Base-by-base conservation (phyloP, 37 sponge, comb jelly and placozoan species). In the Cliona cf. orientalis region DNA sequence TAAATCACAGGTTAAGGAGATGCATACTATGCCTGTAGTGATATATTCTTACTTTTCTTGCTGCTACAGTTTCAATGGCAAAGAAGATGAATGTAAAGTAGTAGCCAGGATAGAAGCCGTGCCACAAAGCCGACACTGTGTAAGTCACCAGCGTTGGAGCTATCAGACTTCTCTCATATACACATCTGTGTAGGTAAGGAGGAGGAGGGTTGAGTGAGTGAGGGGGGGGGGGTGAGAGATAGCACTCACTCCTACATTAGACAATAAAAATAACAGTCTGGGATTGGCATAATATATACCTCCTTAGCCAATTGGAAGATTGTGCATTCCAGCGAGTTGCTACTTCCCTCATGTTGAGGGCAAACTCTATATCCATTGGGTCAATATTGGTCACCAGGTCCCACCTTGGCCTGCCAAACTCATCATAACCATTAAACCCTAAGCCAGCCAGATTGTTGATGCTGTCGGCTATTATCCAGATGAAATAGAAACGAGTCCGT, bases 71-170 rank as follows among this genome's bases (percentile, higher is more conserved):
- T 19, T 65, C 38, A 34, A 92, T 22, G 3, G 78, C 80, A 40
- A 80, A 37, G 37, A 36, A 55, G 22, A 93, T 35, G 70, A 93
- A 88, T n/a, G 75, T 59, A 37, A 76, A 34, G 63, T 93, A 87
- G 83, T 93, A 93, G 19, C 87, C 84, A 45, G 90, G 90, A 57
- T 93, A 93, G 69, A 93, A 89, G 37, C 94, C 94, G 43, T 93
- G 94, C 94, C 94, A 93, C 28, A 64, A 37, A 26, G 94, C 90
- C 22, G 94, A 93, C 35, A 89, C 46, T 29, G 86, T 36, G 49
- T 77, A 89, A 0, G 87, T 86, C 38, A 70, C 14, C 11, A 65
- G 72, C 5, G 90, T 85, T 3, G 32, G 43, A 37, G 43, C 25
- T 3, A 22, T 60, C 5, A 46, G 35, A 22, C 78, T 72, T 58